Evolutionary conservation across 1,140 invertebrate genomes (phyloP).

Genomic region (Zaprionus lachaisei): DNA sequence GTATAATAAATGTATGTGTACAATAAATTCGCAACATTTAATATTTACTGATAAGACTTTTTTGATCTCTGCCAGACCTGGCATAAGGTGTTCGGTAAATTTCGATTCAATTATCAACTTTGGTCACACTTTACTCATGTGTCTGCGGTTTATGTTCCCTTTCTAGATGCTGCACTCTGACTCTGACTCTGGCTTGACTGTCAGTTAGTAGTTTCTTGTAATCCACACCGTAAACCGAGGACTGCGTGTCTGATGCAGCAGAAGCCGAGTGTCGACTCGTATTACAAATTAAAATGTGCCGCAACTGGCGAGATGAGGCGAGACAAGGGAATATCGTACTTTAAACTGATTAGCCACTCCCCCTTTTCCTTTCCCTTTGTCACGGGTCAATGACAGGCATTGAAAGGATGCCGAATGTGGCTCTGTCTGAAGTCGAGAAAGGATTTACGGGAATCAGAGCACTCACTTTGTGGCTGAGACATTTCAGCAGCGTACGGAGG

Average conservation of each 20-base stretch:
- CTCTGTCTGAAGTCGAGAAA: constrained; percentile 59
- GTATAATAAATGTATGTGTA: no score
- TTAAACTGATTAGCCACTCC: constrained; percentile 74
- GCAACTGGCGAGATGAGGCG: constrained; percentile 43
- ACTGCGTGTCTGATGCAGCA: constrained; percentile 75
- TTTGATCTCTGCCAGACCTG: background rate
- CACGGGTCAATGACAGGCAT: constrained; percentile 78
- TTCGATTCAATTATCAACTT: constrained; percentile 2
- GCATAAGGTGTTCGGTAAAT: background rate
- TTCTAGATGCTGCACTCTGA: constrained; percentile 8
- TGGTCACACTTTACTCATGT: constrained; percentile 61
- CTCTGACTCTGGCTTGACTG: constrained; percentile 21
- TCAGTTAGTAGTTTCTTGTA: constrained; percentile 52
- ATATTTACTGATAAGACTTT: no score
- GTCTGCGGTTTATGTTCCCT: constrained; percentile 45
- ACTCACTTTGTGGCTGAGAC: constrained; percentile 69
- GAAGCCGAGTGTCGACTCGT: constrained; percentile 72
- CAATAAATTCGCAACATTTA: no score
- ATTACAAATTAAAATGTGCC: constrained; percentile 84
- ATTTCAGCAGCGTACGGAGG: constrained; percentile 19
- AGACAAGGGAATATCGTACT: constrained; percentile 47
- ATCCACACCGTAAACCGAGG: constrained; percentile 67
- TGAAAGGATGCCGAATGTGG: constrained; percentile 60
- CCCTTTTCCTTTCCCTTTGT: constrained; percentile 42
- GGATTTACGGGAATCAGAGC: constrained; percentile 64